A percentile compares a stretch with the other conserved stretches of the same genome.
Evolutionary conservation across 2,797 vertebrate species (phyloP).

Genomic region (Pangasius sanitwongsei): DNA sequence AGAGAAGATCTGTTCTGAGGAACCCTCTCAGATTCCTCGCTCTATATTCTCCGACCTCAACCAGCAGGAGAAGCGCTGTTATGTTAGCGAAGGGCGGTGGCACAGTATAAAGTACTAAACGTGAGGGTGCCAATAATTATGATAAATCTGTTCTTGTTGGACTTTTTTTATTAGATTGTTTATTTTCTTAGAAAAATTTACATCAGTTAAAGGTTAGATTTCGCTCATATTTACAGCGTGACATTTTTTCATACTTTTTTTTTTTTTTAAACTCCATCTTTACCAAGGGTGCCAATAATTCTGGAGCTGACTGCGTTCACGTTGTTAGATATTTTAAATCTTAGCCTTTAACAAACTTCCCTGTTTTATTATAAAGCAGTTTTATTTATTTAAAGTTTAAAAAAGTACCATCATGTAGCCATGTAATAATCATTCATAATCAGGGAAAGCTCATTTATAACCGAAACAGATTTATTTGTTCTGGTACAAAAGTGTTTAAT

Average conservation of each 20-base stretch:
- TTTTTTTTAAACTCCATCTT: neutral
- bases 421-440: neutral
- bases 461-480: neutral
- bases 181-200: neutral
- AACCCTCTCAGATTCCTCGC: neutral
- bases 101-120: neutral
- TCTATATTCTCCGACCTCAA: neutral
- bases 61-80: neutral
- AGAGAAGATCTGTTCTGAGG: neutral
- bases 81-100: neutral
- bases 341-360: neutral
- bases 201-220: neutral
- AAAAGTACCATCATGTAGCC: neutral
- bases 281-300: slow-evolving; percentile 1
- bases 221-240: neutral
- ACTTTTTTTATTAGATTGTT: neutral
- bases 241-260: neutral
- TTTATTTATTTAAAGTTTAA: neutral
- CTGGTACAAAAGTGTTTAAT: neutral
- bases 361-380: neutral
- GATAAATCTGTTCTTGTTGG: neutral
- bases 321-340: no score
- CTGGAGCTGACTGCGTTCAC: no score
- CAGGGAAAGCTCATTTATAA: neutral
- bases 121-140: neutral